Base-by-base conservation (phyloP, 37 sponge, comb jelly and placozoan genomes). In the Tethya wilhelma region DNA sequence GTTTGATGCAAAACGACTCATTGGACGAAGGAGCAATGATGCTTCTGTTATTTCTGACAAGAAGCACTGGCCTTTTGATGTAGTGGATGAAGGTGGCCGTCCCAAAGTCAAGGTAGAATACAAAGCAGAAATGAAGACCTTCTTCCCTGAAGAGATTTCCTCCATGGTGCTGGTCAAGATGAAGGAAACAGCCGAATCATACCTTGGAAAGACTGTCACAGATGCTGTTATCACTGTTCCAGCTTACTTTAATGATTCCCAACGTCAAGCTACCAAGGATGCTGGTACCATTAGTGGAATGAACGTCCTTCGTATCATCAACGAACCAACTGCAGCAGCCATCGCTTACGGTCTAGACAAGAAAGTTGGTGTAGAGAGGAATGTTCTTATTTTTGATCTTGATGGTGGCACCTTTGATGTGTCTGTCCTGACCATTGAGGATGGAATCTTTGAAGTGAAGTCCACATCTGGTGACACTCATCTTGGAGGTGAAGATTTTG, bases 171-270 rank as follows among this genome's bases (percentile, higher is more conserved):
- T 98, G 66, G 75, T 73, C 59, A 98, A 98, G 73, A 98, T 98
- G 99, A 98, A 96, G 87, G 99, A 98, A 60, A 96, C 96, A 28
- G 99, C 99, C 29, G 99, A 98, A 60, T 93, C 93, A 7, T 98
- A 98, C 62, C 87, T 98, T 40, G 99, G 99, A 5, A 96, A 96
- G 64, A 89, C 91, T 6, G 85, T 93, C 59, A 78, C 81, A 3
- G 91, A 96, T 67, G 99, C 93, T 40, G 99, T 98, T 4, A 86
- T 98, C 38, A 98, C 99, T 26, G 99, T 98, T 44, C 99, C 99
- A 1, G 99, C 99, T 43, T 98, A 98, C 84, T 98, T 98, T 84
- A 98, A 98, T 71, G 99, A 98, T 75, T 96, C 99, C 1, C 99
- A 98, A 74, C 87, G 99, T 33, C 99, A 98, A 78, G 99, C 99